Base-by-base conservation (phyloP, 2,797 vertebrate genomes). In the Acanthopagrus latus region DNA sequence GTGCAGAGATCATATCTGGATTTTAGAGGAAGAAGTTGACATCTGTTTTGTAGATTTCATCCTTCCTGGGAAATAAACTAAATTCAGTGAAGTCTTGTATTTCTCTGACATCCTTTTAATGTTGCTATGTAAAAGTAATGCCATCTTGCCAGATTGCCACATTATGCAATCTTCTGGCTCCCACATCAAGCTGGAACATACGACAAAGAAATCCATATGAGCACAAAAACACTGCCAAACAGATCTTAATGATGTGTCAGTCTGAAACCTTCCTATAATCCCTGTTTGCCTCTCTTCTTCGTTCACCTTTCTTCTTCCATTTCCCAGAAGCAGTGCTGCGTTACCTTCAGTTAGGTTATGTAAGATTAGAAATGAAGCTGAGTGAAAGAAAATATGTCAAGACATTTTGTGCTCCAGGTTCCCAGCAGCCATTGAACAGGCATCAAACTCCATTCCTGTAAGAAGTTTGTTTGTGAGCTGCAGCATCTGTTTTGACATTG, bases 311-410 rank as follows among this genome's bases (percentile, higher is more conserved):
- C 56, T 20, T 52, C 69, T 71, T 56, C n/a, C 8, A 6, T 71
- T 65, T 64, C 70, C 80, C 56, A 60, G 47, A 67, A 57, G 74
- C 67, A 69, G 80, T 27, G 11, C 20, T 33, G 18, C 0, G 20
- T 71, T 76, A 58, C 64, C 78, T 84, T 68, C 38, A 55, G 66
- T 76, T 17, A 41, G 71, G 44, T 84, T 89, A 73, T 25, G 0
- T 75, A 76, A 81, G n/a, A 83, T n/a, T 60, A 58, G 21, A 67
- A 62, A 41, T 63, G 13, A 67, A 80, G 64, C 47, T 33, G 55
- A 76, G 48, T 21, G 41, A 69, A 50, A 70, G 5, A 43, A 64
- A 74, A 62, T 55, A 44, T 29, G 63, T 23, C 17, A 13, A 73
- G 48, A 65, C 55, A 41, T 54, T 59, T 29, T 62, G 54, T 44